Percentiles rank a stretch among this genome's conserved stretches.
Conservation (phyloP, 2,888 invertebrate genomes). For the Balanococcus diminutus region DNA sequence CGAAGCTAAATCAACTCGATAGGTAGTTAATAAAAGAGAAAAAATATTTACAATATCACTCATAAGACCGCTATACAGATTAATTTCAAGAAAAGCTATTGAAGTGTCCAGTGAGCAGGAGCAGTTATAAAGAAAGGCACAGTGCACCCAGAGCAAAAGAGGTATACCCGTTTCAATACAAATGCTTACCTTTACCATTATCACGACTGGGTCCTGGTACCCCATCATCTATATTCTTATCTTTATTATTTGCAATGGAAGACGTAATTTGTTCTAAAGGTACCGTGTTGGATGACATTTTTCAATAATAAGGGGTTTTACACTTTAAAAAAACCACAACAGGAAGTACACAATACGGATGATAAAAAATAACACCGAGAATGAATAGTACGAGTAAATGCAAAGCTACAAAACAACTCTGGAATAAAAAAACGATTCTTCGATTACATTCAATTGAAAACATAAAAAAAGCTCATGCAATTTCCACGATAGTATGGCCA, state of each 20-base stretch:
- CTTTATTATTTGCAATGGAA: slow-evolving; percentile 45
- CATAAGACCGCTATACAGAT: not conserved
- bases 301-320: slow-evolving; percentile 45
- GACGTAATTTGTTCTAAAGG: slow-evolving; percentile 50
- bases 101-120: not conserved
- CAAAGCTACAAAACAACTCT: slow-evolving; percentile 41
- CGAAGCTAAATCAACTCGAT: not conserved
- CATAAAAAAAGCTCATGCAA: not conserved
- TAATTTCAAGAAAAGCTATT: not conserved
- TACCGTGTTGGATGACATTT: slow-evolving; percentile 52
- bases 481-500: not conserved
- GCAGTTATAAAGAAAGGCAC: not conserved
- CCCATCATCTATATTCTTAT: slow-evolving; percentile 49
- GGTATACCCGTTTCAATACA: slow-evolving; percentile 43
- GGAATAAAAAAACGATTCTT: not conserved
- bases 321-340: slow-evolving; percentile 2
- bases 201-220: slow-evolving; percentile 48
- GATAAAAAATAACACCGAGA: slow-evolving; percentile 36
- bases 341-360: slow-evolving; percentile 6
- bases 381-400: slow-evolving; percentile 14
- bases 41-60: not conserved
- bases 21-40: not conserved
- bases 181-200: slow-evolving; percentile 54
- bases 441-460: not conserved
- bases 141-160: slow-evolving; percentile 46